Percentiles rank a stretch among this genome's conserved stretches.
Evolutionary conservation across 2,888 invertebrate genomes (phyloP).

Genomic region (Oxystoma pomonae): DNA sequence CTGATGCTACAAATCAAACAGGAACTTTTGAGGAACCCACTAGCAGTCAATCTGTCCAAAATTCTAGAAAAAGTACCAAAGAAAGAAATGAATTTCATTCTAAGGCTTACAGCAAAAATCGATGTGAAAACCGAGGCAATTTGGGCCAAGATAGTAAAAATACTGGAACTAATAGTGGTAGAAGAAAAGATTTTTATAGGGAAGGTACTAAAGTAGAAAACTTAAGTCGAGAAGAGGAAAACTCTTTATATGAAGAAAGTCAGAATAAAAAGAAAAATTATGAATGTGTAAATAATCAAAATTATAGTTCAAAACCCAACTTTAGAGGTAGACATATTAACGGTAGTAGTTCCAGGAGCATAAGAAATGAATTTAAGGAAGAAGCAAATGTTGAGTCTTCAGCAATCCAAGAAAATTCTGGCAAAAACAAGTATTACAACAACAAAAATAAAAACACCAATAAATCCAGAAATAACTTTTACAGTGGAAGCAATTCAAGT

Average conservation of each 20-base stretch:
- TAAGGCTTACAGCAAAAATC: background rate
- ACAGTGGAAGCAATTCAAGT: slow-evolving; percentile 11
- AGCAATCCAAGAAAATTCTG: background rate
- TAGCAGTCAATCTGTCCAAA: background rate
- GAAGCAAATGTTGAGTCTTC: background rate
- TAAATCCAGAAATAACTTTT: slow-evolving; percentile 7
- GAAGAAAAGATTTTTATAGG: slow-evolving; percentile 9
- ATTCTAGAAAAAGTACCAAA: background rate
- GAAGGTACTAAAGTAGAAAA: slow-evolving; percentile 21
- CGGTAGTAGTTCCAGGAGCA: background rate
- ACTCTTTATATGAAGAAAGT: slow-evolving; percentile 27
- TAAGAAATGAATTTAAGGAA: background rate
- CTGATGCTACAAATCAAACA: background rate
- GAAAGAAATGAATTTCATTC: background rate
- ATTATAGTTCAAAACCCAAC: background rate
- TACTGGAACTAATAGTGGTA: too few relatives aligned
- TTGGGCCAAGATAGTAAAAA: slow-evolving; percentile 13
- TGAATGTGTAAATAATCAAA: background rate
- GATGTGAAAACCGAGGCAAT: background rate
- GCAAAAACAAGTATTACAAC: background rate
- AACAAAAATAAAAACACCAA: background rate
- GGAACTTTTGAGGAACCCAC: background rate
- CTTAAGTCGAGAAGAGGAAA: slow-evolving; percentile 14
- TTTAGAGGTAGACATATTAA: too few relatives aligned
- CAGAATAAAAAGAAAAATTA: slow-evolving; percentile 22